Conservation (phyloP, 2,888 invertebrate species). For the Nymphalis urticae region DNA sequence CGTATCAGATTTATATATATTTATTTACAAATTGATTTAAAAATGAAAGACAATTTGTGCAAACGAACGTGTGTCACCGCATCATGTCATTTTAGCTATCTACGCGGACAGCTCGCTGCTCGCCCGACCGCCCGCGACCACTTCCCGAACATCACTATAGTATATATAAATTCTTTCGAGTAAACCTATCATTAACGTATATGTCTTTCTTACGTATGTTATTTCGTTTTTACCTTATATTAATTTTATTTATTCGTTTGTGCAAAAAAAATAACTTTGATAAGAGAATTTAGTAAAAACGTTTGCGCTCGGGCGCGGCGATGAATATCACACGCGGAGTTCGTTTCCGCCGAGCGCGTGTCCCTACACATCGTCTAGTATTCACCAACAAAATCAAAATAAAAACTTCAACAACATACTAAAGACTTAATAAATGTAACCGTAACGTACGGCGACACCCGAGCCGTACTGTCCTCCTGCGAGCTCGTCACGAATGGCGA, state of each 20-base stretch:
- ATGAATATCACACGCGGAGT: slow-evolving; percentile 26
- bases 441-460: slow-evolving; percentile 33
- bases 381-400: slow-evolving; percentile 44
- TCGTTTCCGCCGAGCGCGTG: slow-evolving; percentile 16
- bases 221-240: slow-evolving; percentile 73
- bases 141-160: slow-evolving; percentile 38
- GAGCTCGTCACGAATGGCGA: slow-evolving; percentile 23
- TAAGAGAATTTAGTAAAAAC: slow-evolving; percentile 48
- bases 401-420: slow-evolving; percentile 48
- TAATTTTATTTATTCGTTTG: slow-evolving; percentile 58
- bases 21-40: slow-evolving; percentile 38
- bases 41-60: slow-evolving; percentile 20
- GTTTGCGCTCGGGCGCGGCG: slow-evolving; percentile 37
- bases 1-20: slow-evolving; percentile 34
- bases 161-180: slow-evolving; percentile 75
- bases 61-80: neutral
- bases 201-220: slow-evolving; percentile 82
- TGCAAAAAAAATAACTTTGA: slow-evolving; percentile 72
- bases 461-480: slow-evolving; percentile 7
- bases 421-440: slow-evolving; percentile 47
- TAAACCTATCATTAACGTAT: slow-evolving; percentile 79
- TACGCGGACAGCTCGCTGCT: slow-evolving; percentile 35
- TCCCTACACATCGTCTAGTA: neutral
- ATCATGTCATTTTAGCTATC: neutral
- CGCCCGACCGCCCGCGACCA: slow-evolving; percentile 44